Conservation (phyloP, 1,140 invertebrate species). For the Nilaparvata lugens region DNA sequence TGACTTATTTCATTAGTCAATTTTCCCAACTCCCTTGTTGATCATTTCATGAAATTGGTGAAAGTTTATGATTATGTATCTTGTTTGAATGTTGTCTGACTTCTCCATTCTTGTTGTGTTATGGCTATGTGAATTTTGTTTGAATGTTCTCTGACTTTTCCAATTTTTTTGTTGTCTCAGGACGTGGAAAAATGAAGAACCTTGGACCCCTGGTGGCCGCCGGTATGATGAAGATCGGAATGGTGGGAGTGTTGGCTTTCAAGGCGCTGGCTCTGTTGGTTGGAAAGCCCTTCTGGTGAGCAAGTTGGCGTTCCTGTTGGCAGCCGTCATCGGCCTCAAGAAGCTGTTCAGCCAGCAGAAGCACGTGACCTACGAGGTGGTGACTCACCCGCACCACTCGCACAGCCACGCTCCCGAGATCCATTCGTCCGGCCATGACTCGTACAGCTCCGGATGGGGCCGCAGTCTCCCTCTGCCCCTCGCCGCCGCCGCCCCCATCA, state of each 20-base stretch:
- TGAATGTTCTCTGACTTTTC: too few relatives aligned
- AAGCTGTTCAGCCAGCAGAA: slow-evolving; percentile 65
- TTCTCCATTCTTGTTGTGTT: too few relatives aligned
- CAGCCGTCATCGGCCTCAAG: slow-evolving; percentile 70
- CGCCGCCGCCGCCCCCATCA: slow-evolving; percentile 28
- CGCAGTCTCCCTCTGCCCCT: slow-evolving; percentile 41
- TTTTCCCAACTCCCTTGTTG: too few relatives aligned
- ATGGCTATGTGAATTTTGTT: too few relatives aligned
- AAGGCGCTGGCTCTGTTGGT: slow-evolving; percentile 71
- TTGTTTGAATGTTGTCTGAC: too few relatives aligned
- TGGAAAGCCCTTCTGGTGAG: slow-evolving; percentile 69
- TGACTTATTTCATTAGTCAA: too few relatives aligned
- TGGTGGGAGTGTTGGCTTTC: slow-evolving; percentile 66
- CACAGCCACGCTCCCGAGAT: slow-evolving; percentile 35
- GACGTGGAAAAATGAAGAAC: slow-evolving; percentile 64
- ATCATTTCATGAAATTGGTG: too few relatives aligned
- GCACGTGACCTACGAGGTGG: slow-evolving; percentile 65
- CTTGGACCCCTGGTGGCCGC: slow-evolving; percentile 63
- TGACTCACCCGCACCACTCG: slow-evolving; percentile 48
- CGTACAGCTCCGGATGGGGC: slow-evolving; percentile 43
- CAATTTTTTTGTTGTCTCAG: slow-evolving; percentile 30
- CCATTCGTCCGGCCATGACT: slow-evolving; percentile 37
- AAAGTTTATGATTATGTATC: too few relatives aligned
- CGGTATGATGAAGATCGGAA: slow-evolving; percentile 64
- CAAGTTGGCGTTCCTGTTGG: slow-evolving; percentile 68